Percentiles rank a stretch among this genome's conserved stretches.
These are phyloP conservation scores for Rhagoletis zephyria DNA, from an alignment of 1,140 invertebrate genomes.

Conservation along the genomic window DNA sequence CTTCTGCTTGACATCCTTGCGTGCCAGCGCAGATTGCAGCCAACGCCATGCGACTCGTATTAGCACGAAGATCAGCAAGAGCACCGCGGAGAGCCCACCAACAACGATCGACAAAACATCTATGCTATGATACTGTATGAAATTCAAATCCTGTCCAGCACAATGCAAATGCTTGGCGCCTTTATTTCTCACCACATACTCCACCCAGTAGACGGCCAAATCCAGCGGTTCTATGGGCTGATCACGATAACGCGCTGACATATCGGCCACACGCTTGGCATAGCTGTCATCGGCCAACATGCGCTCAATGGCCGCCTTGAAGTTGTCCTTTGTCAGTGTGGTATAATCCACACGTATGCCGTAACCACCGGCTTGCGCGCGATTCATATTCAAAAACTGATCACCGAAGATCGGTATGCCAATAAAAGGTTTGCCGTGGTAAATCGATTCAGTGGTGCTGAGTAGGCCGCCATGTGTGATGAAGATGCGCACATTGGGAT, in stretches of 20 bases:
- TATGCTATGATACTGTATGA: conserved; percentile 63
- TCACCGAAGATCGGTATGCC: conserved; percentile 81
- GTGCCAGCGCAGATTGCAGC: conserved; percentile 3
- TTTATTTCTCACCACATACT: conserved; percentile 79
- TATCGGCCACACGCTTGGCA: conserved; percentile 61
- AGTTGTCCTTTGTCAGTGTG: conserved; percentile 60
- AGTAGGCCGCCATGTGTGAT: conserved; percentile 83
- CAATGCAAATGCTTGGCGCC: conserved; percentile 68
- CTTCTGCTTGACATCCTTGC: conserved; percentile 13
- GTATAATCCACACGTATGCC: conserved; percentile 70
- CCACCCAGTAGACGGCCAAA: conserved; percentile 80
- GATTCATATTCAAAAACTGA: conserved; percentile 77
- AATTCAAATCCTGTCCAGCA: conserved; percentile 61
- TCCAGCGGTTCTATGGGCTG: conserved; percentile 77
- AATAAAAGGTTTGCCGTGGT: conserved; percentile 81
- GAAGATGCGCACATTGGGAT: conserved; percentile 80
- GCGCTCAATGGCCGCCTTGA: conserved; percentile 61
- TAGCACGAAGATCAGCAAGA: background rate
- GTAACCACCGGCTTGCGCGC: conserved; percentile 73
- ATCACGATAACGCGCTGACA: conserved; percentile 79
- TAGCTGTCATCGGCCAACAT: conserved; percentile 62
- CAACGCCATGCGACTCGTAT: background rate
- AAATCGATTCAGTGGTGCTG: conserved; percentile 81
- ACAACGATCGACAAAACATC: conserved; percentile 60
- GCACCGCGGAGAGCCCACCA: background rate